Base-by-base conservation (phyloP, 2,888 invertebrate genomes). In the Seladonia tumulorum region DNA sequence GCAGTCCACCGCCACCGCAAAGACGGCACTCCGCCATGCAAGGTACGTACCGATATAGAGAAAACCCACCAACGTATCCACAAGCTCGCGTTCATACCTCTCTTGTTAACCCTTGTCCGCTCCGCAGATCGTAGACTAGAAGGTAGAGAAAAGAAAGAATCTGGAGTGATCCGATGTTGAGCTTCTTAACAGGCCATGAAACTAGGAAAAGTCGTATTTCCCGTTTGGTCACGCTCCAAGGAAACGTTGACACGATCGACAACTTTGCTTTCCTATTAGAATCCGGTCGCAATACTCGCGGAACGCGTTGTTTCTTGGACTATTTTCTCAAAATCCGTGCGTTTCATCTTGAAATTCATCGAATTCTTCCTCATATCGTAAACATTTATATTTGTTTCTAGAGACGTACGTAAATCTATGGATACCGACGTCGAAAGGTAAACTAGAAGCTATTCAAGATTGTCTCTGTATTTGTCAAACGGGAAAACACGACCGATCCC, bases 11-110 rank as follows among this genome's bases (percentile, higher is more conserved):
- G 80, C 95, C 95, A 91, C 95, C 95, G 79, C 95, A 95, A 91
- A 94, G 96, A 94, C 95, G 96, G 88, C 96, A 96, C 93, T 96
- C 96, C 81, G 95, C 95, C 87, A 95, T 96, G 94, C 96, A 96
- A 94, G 95, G 96, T 96, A 95, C 92, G 95, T 94, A 91, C 86
- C 73, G 49, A 82, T 39, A n/a, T 47, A 74, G 80, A 85, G 35
- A 75, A 73, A 42, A 68, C 16, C 66, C 73, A 71, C 63, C 78
- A 63, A 66, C 72, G 82, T 70, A 83, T 81, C 83, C 79, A 81
- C 87, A 76, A 84, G 85, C 87, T 90, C 88, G 89, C 84, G 85
- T 79, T 90, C 83, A 77, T 81, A 86, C 76, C 81, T 63, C 81
- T 84, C 75, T 77, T 76, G 72, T 68, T 68, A 68, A 18, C 82